phyloP scores from a whole-genome alignment of 35 echinoderm and acorn worm species.

The Patiria miniata region DNA sequence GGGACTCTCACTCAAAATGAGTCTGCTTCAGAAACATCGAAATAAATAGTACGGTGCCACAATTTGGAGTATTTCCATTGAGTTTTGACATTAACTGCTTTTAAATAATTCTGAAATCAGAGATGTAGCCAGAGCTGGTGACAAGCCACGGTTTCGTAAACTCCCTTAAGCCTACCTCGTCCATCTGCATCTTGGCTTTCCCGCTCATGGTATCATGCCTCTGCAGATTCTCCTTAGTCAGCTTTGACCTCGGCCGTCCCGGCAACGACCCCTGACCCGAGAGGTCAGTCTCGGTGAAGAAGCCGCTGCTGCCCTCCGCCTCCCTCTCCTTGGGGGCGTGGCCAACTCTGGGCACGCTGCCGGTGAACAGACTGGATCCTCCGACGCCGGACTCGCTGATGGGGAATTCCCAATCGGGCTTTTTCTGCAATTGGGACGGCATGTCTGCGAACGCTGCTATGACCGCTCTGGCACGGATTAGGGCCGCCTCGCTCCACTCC shows the following conservation, averaged over 20 bases:
- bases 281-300: slow-evolving; percentile 55
- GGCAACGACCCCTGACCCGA: neutral
- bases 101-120: too few relatives aligned
- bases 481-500: neutral
- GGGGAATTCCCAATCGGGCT: slow-evolving; percentile 14
- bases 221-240: slow-evolving; percentile 71
- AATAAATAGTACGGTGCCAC: too few relatives aligned
- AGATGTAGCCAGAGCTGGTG: too few relatives aligned
- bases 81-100: too few relatives aligned
- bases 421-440: neutral
- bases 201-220: slow-evolving; percentile 60
- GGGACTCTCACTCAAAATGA: too few relatives aligned
- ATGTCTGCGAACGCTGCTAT: neutral
- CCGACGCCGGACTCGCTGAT: slow-evolving; percentile 59
- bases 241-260: slow-evolving; percentile 38
- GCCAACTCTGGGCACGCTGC: neutral
- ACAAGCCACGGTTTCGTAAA: neutral
- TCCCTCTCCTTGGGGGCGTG: slow-evolving; percentile 9
- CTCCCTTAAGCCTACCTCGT: neutral
- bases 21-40: too few relatives aligned
- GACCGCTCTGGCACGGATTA: neutral
- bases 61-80: too few relatives aligned
- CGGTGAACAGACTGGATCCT: slow-evolving; percentile 20
- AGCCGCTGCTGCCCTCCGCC: slow-evolving; percentile 38
- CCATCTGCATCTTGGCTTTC: slow-evolving; percentile 1